Evolutionary conservation across 2,113 vertebrate species (phyloP).

Genomic region (Emydocephalus ijimae): DNA sequence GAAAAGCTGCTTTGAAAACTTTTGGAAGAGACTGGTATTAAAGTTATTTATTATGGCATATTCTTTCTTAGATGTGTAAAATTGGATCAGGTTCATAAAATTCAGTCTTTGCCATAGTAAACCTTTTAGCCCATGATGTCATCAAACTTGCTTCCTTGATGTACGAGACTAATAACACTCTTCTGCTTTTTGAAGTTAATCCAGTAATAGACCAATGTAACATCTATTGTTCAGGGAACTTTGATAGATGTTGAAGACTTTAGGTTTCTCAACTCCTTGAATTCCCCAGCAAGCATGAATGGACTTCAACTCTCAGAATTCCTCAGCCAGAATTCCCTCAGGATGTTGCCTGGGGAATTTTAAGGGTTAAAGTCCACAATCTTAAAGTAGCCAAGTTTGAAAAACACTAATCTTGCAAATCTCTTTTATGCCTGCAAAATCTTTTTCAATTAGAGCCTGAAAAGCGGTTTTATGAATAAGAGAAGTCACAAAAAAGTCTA

Average conservation of each 20-base stretch:
- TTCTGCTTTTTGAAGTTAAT: not conserved
- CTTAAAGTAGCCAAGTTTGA: not conserved
- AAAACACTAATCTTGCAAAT: not conserved
- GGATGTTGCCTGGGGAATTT: not conserved
- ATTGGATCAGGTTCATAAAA: not conserved
- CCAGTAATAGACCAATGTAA: not conserved
- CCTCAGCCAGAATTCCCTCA: not conserved
- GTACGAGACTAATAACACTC: not conserved
- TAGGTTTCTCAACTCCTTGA: not conserved
- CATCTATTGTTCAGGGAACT: not conserved
- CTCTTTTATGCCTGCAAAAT: not conserved
- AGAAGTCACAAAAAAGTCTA: not conserved
- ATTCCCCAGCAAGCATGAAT: not conserved
- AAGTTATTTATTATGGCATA: not conserved
- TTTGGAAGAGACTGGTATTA: not conserved
- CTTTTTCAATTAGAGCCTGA: not conserved
- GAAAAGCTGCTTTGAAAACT: not conserved
- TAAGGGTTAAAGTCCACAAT: not conserved
- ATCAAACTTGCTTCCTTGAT: not conserved
- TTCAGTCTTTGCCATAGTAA: not conserved
- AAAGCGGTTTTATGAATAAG: not conserved
- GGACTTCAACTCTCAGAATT: not conserved
- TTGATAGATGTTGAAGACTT: not conserved
- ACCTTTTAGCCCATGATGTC: not conserved
- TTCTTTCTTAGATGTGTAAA: not conserved